A percentile compares a stretch with the other conserved stretches of the same genome.
These are phyloP conservation scores for Gadopsis bispinosus DNA, from an alignment of 2,797 vertebrate genomes.

Conservation along the genomic window DNA sequence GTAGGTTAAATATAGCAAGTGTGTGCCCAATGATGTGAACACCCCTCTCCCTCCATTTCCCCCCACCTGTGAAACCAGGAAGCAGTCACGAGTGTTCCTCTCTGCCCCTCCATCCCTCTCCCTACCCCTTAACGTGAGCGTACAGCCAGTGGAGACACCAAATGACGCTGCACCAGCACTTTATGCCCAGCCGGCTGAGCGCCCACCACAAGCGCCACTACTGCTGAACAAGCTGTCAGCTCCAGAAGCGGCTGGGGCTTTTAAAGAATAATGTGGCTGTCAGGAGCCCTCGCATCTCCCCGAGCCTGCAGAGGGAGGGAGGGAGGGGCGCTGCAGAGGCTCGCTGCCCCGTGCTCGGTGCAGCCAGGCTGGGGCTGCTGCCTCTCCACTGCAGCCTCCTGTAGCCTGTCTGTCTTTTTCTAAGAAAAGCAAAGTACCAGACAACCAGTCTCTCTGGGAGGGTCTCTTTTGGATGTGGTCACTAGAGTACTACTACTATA, in stretches of 20 bases:
- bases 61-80: conserved; percentile 68
- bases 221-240: conserved; percentile 85
- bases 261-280: conserved; percentile 86
- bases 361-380: conserved; percentile 48
- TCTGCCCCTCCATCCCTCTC: conserved; percentile 7
- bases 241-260: conserved; percentile 74
- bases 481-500: conserved; percentile 37
- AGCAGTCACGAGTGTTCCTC: conserved; percentile 52
- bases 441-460: conserved; percentile 34
- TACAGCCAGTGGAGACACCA: conserved; percentile 62
- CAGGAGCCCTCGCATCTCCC: conserved; percentile 77
- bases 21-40: conserved; percentile 48
- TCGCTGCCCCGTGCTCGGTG: conserved; percentile 39
- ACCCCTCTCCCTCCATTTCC: conserved; percentile 43
- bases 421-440: conserved; percentile 48
- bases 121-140: conserved; percentile 17
- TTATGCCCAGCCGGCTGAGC: conserved; percentile 62
- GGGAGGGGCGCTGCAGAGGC: conserved; percentile 66
- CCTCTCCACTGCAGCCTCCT: conserved; percentile 52
- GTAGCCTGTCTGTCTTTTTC: conserved; percentile 27
- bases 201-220: conserved; percentile 57
- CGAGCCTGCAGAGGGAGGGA: conserved; percentile 64
- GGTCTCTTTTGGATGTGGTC: conserved; percentile 34
- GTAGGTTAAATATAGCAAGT: conserved; percentile 66
- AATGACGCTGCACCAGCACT: conserved; percentile 80